phyloP scores from a whole-genome alignment of 2,888 invertebrate species.

The Acanthoscelides obtectus region DNA sequence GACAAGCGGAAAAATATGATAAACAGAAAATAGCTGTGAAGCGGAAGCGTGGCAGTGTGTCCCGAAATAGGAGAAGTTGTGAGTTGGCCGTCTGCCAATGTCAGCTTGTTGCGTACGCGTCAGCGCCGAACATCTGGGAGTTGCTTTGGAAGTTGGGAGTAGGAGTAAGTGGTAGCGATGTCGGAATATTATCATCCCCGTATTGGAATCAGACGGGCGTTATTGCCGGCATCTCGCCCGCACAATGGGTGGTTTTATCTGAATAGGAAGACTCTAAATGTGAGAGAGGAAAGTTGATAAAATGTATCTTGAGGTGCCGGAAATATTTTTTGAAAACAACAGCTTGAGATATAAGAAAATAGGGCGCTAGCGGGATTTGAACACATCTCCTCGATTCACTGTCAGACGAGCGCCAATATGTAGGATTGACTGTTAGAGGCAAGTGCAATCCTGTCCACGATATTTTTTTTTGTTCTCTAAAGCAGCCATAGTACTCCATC shows the following conservation, averaged over 20 bases:
- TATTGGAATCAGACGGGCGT: background rate
- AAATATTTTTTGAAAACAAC: too few species aligned
- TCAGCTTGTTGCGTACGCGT: background rate
- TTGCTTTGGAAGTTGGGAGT: too few species aligned
- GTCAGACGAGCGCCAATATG: too few species aligned
- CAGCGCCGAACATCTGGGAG: background rate
- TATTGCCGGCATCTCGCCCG: background rate
- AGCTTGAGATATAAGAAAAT: too few species aligned
- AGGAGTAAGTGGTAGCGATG: background rate
- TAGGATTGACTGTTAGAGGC: too few species aligned
- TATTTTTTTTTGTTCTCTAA: too few species aligned
- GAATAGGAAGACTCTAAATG: background rate
- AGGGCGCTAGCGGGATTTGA: too few species aligned
- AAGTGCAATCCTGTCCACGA: too few species aligned
- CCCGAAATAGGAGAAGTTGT: background rate
- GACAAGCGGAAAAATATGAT: background rate
- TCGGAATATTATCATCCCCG: background rate
- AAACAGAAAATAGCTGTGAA: background rate
- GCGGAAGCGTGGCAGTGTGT: background rate
- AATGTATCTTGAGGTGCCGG: too few species aligned
- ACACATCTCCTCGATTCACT: too few species aligned
- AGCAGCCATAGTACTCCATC: too few species aligned
- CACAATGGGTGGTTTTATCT: background rate
- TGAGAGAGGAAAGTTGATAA: too few species aligned
- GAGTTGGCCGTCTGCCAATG: background rate